These are phyloP conservation scores for Dromius quadrimaculatus DNA, from an alignment of 2,888 invertebrate genomes.

Conservation along the genomic window DNA sequence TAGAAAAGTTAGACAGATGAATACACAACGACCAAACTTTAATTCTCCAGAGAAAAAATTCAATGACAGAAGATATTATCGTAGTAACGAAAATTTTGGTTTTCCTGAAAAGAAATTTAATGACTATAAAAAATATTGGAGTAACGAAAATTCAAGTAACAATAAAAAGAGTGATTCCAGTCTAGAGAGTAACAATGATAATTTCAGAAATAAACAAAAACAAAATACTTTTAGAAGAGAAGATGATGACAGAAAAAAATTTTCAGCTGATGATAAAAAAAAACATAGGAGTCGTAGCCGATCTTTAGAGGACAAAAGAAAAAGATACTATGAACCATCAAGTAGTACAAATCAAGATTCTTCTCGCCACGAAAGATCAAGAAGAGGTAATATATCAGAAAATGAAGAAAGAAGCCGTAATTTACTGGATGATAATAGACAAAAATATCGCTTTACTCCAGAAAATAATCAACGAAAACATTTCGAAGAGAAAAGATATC, in stretches of 20 bases:
- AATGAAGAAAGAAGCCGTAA: not conserved
- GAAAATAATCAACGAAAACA: too few species aligned
- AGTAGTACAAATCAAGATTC: too few species aligned
- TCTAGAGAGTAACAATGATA: slow-evolving; percentile 54
- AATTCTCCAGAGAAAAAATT: not conserved
- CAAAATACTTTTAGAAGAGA: not conserved
- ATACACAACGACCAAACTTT: not conserved
- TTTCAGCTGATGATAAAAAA: too few species aligned
- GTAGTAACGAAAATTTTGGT: not conserved
- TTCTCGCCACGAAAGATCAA: too few species aligned
- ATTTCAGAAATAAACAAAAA: slow-evolving; percentile 13
- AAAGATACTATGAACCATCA: not conserved
- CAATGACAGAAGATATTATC: not conserved
- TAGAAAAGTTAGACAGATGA: slow-evolving; percentile 38
- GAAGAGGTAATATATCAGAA: not conserved
- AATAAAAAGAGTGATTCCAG: slow-evolving; percentile 53
- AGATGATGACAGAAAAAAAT: not conserved
- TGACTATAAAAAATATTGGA: slow-evolving; percentile 43
- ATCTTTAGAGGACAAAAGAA: not conserved
- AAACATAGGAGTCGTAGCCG: too few species aligned
- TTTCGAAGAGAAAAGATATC: not conserved
- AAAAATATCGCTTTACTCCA: not conserved
- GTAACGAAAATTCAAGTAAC: slow-evolving; percentile 41
- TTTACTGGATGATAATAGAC: too few species aligned
- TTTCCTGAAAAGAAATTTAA: slow-evolving; percentile 51